Evolutionary conservation across 2,797 vertebrate species (phyloP).

Genomic region (Amniataba percoides): DNA sequence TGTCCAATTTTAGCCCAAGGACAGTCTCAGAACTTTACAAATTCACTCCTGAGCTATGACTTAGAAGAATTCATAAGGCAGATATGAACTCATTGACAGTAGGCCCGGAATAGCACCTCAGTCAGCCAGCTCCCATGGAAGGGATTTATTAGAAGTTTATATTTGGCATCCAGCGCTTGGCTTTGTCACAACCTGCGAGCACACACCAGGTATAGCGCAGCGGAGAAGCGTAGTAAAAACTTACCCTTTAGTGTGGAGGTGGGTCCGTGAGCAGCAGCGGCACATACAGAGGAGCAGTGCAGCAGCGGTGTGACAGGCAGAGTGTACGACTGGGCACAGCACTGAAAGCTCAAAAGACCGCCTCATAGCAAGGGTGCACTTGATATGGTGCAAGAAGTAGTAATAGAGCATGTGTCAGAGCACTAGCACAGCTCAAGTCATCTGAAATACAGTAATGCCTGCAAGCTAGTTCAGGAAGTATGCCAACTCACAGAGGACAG

Average conservation of each 20-base stretch:
- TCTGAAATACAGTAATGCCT: conserved; percentile 1
- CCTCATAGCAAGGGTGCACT: background rate
- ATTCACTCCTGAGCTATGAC: background rate
- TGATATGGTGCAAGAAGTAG: background rate
- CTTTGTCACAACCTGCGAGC: background rate
- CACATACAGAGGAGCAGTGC: background rate
- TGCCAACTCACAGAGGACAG: background rate
- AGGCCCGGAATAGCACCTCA: too few relatives aligned
- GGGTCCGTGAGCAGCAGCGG: background rate
- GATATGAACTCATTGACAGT: background rate
- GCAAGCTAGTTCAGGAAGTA: background rate
- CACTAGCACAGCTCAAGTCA: background rate
- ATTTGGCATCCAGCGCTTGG: background rate
- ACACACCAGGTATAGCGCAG: too few relatives aligned
- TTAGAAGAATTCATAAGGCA: background rate
- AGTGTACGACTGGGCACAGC: background rate
- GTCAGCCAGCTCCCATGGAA: background rate
- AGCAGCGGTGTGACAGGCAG: background rate
- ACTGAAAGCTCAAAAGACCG: background rate
- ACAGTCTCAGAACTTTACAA: background rate
- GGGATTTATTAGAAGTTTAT: background rate
- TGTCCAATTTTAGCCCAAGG: background rate
- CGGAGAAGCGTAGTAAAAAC: background rate
- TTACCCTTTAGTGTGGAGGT: background rate
- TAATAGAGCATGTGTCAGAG: background rate